Evolutionary conservation across 2,113 vertebrate genomes (phyloP), one percentile per base, ranked within the genome.

Genomic region (Oryzias celebensis): DNA sequence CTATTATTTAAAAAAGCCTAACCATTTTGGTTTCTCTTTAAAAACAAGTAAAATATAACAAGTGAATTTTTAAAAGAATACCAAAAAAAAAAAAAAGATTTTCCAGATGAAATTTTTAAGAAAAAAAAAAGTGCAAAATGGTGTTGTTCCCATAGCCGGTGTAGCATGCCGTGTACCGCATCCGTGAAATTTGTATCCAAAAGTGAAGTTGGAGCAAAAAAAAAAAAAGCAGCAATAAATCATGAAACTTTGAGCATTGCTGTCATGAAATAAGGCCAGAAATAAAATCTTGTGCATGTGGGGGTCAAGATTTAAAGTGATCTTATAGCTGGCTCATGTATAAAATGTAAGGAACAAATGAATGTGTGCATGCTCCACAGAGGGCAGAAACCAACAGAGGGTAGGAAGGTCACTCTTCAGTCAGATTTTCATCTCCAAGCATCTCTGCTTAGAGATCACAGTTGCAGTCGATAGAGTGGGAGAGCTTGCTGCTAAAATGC

Each of bases 301-400:
- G 85, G 20, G 73, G 75, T 81, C 63, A 80, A 87, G 85, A 77
- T 79, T 64, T 89, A 88, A 83, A 87, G 88, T 91, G 83, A 89
- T 85, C 77, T 60, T 77, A 62, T 60, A 67, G 64, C 78, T 82
- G 80, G 80, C 72, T 84, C 64, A 61, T 45, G 28, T 61, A 17
- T 14, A 57, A 50, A 60, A 60, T 49, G 55, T 36, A 55, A 47
- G 68, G 69, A 62, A 41, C 58, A 63, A 16, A 62, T 66, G 44
- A 58, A 54, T 46, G 68, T 72, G 85, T 80, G 84, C 80, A 81
- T 83, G 74, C 66, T 72, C 55, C 60, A 83, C 79, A 72, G 52
- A 82, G 78, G 81, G 80, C 81, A 85, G 83, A 71, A 68, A 85
- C 71, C 64, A 83, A 65, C 76, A 51, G 60, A 81, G 67, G 85